These are phyloP conservation scores for Carapus acus DNA, from an alignment of 2,797 vertebrate species.

Conservation along the genomic window DNA sequence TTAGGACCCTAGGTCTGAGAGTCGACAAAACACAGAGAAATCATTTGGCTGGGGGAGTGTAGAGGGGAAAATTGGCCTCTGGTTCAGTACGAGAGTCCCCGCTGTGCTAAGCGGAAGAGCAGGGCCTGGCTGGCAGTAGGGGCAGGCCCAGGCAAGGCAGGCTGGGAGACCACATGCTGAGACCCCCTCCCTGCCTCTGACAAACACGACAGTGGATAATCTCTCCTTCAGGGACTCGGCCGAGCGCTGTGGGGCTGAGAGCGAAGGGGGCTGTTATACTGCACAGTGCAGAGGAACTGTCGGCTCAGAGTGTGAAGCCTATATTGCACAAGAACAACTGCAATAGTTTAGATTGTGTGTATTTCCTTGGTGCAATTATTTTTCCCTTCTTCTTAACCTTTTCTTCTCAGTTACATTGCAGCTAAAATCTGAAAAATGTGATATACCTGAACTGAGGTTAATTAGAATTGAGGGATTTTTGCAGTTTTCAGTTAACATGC, in stretches of 20 bases:
- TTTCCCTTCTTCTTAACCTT: slow-evolving; percentile 9
- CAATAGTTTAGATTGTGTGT: slow-evolving; percentile 36
- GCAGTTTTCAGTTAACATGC: too few species aligned
- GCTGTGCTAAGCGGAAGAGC: slow-evolving; percentile 74
- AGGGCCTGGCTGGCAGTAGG: slow-evolving; percentile 70
- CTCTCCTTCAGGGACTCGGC: slow-evolving; percentile 70
- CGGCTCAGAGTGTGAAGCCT: slow-evolving; percentile 38
- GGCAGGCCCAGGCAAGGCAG: slow-evolving; percentile 77
- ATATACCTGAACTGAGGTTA: too few species aligned
- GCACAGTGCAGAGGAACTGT: slow-evolving; percentile 57
- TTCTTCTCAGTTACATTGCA: not conserved
- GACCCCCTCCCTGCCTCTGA: slow-evolving; percentile 71
- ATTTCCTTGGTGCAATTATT: slow-evolving; percentile 12
- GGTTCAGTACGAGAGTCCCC: slow-evolving; percentile 67
- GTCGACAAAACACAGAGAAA: slow-evolving; percentile 60
- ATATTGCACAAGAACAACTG: slow-evolving; percentile 1
- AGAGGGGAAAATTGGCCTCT: slow-evolving; percentile 69
- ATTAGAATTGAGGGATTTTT: too few species aligned
- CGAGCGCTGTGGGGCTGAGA: slow-evolving; percentile 67
- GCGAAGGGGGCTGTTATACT: slow-evolving; percentile 61
- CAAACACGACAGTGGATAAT: slow-evolving; percentile 76
- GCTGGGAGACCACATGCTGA: slow-evolving; percentile 65
- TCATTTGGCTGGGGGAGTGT: slow-evolving; percentile 61
- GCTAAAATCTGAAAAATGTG: too few species aligned
- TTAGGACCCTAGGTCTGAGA: slow-evolving; percentile 70